Evolutionary conservation across 2,797 vertebrate species (phyloP).

Genomic region (Florisuga fusca): DNA sequence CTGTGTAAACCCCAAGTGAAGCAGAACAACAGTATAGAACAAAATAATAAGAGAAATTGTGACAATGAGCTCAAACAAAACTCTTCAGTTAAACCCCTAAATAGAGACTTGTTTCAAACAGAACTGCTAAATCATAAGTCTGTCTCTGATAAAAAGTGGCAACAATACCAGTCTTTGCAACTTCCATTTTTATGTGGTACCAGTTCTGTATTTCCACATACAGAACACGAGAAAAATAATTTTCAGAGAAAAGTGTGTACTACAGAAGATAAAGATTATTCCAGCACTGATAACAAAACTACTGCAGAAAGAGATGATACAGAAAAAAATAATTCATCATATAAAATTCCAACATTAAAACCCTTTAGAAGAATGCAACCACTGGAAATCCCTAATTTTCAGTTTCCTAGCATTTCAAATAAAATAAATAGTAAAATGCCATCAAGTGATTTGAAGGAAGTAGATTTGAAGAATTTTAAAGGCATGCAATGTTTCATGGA

Average conservation of each 20-base stretch:
- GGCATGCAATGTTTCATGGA: not conserved
- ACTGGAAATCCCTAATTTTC: constrained; percentile 51
- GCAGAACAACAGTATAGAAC: not conserved
- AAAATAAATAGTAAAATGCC: constrained; percentile 10
- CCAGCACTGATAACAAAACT: not conserved
- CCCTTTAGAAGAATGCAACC: not conserved
- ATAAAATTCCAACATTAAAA: not conserved
- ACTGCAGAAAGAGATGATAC: not conserved
- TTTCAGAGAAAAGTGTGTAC: not conserved
- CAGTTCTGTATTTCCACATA: not conserved
- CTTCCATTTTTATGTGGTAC: constrained; percentile 7
- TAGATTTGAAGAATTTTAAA: not conserved
- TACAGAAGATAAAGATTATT: not conserved
- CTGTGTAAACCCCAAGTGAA: not conserved
- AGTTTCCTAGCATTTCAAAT: constrained; percentile 18
- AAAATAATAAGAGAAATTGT: not conserved
- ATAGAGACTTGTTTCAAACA: not conserved
- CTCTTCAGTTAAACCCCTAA: not conserved
- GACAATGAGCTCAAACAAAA: not conserved
- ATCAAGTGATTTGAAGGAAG: constrained; percentile 18
- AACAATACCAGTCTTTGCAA: constrained; percentile 1
- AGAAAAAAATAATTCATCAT: not conserved
- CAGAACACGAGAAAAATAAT: not conserved
- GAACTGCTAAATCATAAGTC: not conserved
- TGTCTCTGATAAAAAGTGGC: constrained; percentile 8